Percentiles rank a stretch among this genome's conserved stretches.
Evolutionary conservation across 2,888 invertebrate species (phyloP).

Genomic region (Eumerus sabulonum): DNA sequence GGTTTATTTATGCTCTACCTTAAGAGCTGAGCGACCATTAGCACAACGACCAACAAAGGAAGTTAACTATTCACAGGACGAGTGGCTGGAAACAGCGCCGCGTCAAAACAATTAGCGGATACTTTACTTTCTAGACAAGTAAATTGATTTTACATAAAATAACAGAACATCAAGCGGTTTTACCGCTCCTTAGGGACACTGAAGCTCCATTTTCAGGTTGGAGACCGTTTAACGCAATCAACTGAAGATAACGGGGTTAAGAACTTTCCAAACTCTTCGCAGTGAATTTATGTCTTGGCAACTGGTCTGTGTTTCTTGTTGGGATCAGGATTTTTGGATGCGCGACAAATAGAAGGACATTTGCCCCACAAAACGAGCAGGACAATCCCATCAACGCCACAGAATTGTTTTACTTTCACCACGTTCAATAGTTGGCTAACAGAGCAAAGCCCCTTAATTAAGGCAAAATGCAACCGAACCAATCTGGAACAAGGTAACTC

Average conservation of each 20-base stretch:
- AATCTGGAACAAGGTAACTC: no score
- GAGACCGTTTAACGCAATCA: slow-evolving; percentile 14
- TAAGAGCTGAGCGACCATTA: slow-evolving; percentile 25
- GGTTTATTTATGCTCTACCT: slow-evolving; percentile 58
- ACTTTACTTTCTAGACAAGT: slow-evolving; percentile 59
- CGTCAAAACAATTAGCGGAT: slow-evolving; percentile 68
- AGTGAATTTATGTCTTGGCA: slow-evolving; percentile 32
- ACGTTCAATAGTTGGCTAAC: no score
- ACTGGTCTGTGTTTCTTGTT: not conserved
- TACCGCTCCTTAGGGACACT: no score
- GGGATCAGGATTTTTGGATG: no score
- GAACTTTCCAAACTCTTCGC: slow-evolving; percentile 30
- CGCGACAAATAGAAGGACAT: no score
- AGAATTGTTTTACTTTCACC: no score
- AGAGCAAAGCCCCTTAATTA: no score
- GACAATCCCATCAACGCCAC: no score
- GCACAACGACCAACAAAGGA: no score
- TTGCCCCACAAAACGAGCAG: no score
- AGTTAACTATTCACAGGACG: slow-evolving; percentile 55
- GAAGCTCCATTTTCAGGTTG: no score
- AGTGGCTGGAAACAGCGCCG: slow-evolving; percentile 60
- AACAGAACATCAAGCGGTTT: not conserved
- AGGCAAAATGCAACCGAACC: no score
- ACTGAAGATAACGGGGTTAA: slow-evolving; percentile 40
- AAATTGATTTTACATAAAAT: slow-evolving; percentile 60